phyloP scores from a whole-genome alignment of 1,140 invertebrate genomes.

The Scylla paramamosain region DNA sequence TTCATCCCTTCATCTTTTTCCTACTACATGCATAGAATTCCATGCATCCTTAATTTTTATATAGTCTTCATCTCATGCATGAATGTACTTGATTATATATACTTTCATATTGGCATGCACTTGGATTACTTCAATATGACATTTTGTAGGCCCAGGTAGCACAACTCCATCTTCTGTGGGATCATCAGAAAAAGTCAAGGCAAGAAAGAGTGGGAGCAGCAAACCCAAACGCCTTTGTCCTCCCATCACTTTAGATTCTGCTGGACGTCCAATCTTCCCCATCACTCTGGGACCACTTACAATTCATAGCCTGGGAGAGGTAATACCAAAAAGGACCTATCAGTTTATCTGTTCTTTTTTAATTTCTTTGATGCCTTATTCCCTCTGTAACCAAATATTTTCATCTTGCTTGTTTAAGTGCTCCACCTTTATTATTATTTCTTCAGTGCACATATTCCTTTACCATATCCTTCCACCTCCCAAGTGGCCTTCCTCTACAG shows the following conservation, averaged over 20 bases:
- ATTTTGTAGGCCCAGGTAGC: conserved; percentile 31
- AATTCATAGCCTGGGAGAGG: conserved; percentile 89
- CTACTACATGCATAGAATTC: no score
- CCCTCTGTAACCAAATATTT: no score
- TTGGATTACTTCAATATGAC: not conserved
- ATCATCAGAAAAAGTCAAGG: conserved; percentile 57
- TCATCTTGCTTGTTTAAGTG: no score
- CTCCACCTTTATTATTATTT: no score
- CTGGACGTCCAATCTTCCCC: conserved; percentile 88
- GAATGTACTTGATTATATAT: no score
- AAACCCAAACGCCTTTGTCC: conserved; percentile 83
- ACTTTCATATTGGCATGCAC: no score
- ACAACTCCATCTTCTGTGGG: conserved; percentile 34
- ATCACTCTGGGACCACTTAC: conserved; percentile 87
- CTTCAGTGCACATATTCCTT: no score
- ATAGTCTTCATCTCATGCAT: no score
- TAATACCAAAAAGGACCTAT: conserved; percentile 78
- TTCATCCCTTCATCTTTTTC: no score
- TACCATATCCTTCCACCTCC: no score
- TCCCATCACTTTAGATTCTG: conserved; percentile 85
- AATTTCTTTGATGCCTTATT: not conserved
- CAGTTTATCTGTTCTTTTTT: not conserved
- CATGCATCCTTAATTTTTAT: no score
- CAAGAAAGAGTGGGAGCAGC: conserved; percentile 74
- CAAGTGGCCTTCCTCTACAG: no score